Percentiles rank a stretch among this genome's conserved stretches.
These are phyloP conservation scores for Pycnonotus jocosus DNA, from an alignment of 2,113 vertebrate genomes.

Conservation along the genomic window DNA sequence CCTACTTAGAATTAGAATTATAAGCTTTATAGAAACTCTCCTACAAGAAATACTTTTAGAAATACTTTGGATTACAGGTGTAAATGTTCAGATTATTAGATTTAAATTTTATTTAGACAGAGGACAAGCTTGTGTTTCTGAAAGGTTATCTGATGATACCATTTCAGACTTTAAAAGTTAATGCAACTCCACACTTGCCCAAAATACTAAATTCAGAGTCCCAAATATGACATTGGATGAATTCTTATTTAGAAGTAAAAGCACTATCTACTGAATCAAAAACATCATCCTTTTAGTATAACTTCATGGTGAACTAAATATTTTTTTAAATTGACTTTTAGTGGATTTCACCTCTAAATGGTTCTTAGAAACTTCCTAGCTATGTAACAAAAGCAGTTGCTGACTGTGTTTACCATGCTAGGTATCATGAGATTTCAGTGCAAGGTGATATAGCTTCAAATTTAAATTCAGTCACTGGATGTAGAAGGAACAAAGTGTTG, in stretches of 20 bases:
- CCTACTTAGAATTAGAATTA: neutral
- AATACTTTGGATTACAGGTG: neutral
- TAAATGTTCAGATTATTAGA: neutral
- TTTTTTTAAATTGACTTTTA: neutral
- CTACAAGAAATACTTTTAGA: neutral
- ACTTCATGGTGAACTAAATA: neutral
- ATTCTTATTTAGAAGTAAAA: neutral
- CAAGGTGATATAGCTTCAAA: neutral
- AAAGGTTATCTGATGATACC: neutral
- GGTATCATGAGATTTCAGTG: neutral
- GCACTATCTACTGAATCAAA: neutral
- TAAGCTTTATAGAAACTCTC: neutral
- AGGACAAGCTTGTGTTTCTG: neutral
- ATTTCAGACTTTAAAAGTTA: neutral
- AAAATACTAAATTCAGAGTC: neutral
- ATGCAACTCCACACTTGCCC: neutral
- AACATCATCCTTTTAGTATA: neutral
- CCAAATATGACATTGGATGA: neutral
- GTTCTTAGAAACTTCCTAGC: neutral
- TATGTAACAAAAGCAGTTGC: neutral
- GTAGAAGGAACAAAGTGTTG: neutral
- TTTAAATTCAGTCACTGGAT: neutral
- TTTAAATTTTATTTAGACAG: neutral
- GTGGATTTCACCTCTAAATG: neutral
- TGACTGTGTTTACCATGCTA: neutral